Evolutionary conservation across 2,888 invertebrate genomes (phyloP).

Genomic region (Frankliniella intonsa): DNA sequence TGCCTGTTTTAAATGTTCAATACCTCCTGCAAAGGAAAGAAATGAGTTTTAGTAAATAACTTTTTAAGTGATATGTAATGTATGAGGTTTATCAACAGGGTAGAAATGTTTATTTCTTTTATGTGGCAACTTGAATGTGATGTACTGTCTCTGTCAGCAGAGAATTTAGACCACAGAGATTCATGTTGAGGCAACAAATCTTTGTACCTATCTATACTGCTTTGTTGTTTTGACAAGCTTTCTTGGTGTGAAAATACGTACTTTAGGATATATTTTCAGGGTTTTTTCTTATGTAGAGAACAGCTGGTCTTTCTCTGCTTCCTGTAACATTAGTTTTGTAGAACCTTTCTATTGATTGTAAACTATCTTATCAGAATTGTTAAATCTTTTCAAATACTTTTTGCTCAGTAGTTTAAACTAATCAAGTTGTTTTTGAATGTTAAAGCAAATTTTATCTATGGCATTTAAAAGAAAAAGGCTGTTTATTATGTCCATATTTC

Average conservation of each 20-base stretch:
- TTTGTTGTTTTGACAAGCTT: background rate
- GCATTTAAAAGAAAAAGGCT: no score
- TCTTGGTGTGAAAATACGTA: background rate
- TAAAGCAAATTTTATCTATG: no score
- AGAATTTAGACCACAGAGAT: background rate
- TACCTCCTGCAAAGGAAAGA: no score
- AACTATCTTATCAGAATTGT: background rate
- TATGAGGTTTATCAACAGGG: conserved; percentile 10
- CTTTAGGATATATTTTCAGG: background rate
- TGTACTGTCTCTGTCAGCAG: background rate
- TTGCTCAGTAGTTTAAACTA: background rate
- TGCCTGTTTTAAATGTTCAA: no score
- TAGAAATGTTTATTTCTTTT: conserved; percentile 5
- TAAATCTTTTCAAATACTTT: background rate
- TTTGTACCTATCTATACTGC: background rate
- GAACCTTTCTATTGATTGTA: background rate
- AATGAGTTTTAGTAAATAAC: background rate
- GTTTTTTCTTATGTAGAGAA: background rate
- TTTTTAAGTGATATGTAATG: background rate
- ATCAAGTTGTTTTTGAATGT: background rate
- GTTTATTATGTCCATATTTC: no score
- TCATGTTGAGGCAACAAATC: background rate
- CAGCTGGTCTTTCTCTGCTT: conserved; percentile 14
- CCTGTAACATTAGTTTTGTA: background rate
- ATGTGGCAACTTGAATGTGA: background rate